A percentile compares a stretch with the other conserved stretches of the same genome.
Conservation (phyloP, 2,888 invertebrate species). For the Hoplodrina ambigua region DNA sequence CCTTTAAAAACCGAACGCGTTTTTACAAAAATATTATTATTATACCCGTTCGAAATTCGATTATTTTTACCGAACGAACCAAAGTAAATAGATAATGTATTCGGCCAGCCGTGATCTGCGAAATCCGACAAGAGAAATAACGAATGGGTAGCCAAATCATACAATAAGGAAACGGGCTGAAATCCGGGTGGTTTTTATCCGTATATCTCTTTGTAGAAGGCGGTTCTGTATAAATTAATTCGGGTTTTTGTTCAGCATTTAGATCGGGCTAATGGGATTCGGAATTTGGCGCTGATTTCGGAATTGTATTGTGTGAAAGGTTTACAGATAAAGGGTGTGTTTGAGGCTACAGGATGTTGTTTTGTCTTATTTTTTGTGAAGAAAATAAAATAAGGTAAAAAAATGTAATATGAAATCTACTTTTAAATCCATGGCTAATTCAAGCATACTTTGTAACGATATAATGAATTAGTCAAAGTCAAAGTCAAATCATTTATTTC, state of each 20-base stretch:
- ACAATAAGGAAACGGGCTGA: constrained; percentile 78
- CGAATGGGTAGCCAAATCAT: constrained; percentile 77
- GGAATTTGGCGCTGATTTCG: constrained; percentile 43
- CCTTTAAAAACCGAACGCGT: constrained; percentile 46
- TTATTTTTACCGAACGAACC: constrained; percentile 69
- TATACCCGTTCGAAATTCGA: constrained; percentile 68
- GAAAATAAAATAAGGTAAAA: background rate
- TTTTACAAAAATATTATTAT: constrained; percentile 6
- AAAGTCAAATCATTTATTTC: too few species aligned
- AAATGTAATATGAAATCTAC: background rate
- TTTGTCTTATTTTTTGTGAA: constrained; percentile 31
- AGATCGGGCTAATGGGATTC: constrained; percentile 47
- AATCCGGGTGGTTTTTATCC: constrained; percentile 59
- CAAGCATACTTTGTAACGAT: too few species aligned
- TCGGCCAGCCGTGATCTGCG: constrained; percentile 73
- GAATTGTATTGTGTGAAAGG: constrained; percentile 49
- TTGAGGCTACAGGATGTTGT: constrained; percentile 21
- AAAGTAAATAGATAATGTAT: constrained; percentile 75
- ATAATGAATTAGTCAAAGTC: too few species aligned
- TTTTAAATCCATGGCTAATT: too few species aligned
- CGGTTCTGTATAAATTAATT: constrained; percentile 67
- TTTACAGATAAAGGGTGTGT: constrained; percentile 20
- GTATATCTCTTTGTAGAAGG: constrained; percentile 61
- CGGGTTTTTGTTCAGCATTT: constrained; percentile 60
- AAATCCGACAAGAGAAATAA: constrained; percentile 74